Conservation (phyloP, 2,888 invertebrate genomes). For the Venusia cambrica region DNA sequence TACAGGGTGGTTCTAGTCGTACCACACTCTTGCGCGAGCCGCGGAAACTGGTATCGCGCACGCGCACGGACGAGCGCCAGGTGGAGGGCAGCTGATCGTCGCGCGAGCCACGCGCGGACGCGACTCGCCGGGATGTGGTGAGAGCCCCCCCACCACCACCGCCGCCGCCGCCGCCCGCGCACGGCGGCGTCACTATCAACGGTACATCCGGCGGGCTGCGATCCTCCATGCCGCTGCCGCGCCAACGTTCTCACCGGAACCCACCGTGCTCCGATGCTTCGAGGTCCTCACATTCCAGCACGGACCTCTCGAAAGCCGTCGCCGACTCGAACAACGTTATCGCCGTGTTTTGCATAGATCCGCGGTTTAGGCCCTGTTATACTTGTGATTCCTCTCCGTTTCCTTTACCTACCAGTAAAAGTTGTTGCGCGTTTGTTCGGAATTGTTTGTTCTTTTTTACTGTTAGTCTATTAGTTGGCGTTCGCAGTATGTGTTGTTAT, state of each 20-base stretch:
- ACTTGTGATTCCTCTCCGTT: slow-evolving; percentile 41
- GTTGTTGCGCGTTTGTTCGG: slow-evolving; percentile 39
- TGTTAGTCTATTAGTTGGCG: too few species aligned
- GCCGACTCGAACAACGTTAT: slow-evolving; percentile 71
- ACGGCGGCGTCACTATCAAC: slow-evolving; percentile 69
- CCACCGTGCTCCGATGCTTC: slow-evolving; percentile 70
- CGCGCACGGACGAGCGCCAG: slow-evolving; percentile 84
- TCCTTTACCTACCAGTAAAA: slow-evolving; percentile 48
- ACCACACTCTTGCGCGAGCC: slow-evolving; percentile 83
- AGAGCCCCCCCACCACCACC: slow-evolving; percentile 57
- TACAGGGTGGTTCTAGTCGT: slow-evolving; percentile 84
- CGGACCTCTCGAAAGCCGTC: slow-evolving; percentile 68
- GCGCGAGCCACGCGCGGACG: slow-evolving; percentile 66
- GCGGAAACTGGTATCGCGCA: slow-evolving; percentile 83
- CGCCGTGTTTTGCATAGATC: slow-evolving; percentile 78
- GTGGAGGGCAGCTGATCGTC: slow-evolving; percentile 70
- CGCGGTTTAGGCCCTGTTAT: slow-evolving; percentile 47
- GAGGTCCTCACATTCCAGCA: slow-evolving; percentile 74
- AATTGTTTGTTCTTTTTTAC: slow-evolving; percentile 33
- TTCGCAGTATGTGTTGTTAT: too few species aligned
- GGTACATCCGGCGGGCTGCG: slow-evolving; percentile 77
- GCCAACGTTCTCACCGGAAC: slow-evolving; percentile 79
- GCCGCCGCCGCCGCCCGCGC: slow-evolving; percentile 53
- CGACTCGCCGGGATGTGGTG: slow-evolving; percentile 64
- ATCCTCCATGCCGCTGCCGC: slow-evolving; percentile 80